phyloP scores from a whole-genome alignment of 2,888 invertebrate species.

The Nephrocerus scutellatus region DNA sequence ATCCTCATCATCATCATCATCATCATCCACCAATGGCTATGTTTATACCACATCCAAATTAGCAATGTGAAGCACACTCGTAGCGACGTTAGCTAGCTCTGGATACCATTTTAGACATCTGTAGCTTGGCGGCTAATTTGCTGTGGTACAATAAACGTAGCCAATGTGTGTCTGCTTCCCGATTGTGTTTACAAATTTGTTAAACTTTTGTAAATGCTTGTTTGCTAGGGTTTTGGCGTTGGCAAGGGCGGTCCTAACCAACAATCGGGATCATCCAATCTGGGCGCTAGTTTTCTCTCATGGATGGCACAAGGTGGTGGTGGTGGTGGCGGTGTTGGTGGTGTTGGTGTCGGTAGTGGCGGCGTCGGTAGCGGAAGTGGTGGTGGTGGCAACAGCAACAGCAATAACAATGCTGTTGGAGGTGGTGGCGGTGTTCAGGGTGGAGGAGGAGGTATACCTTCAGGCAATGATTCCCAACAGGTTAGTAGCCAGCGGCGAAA shows the following conservation, averaged over 20 bases:
- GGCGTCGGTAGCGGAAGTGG: constrained; percentile 26
- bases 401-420: constrained; percentile 31
- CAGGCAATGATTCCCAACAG: constrained; percentile 31
- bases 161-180: not conserved
- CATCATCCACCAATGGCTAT: too few relatives aligned
- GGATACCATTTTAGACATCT: not conserved
- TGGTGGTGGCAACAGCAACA: constrained; percentile 30
- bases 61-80: too few relatives aligned
- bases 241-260: constrained; percentile 46
- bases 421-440: constrained; percentile 27
- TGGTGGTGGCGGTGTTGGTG: constrained; percentile 29
- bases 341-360: too few relatives aligned
- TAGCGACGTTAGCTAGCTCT: too few relatives aligned
- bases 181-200: not conserved
- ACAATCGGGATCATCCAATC: constrained; percentile 40
- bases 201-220: not conserved
- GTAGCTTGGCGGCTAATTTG: not conserved
- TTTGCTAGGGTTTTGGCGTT: constrained; percentile 40
- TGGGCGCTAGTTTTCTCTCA: constrained; percentile 57
- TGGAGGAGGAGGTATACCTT: constrained; percentile 27
- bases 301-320: constrained; percentile 64
- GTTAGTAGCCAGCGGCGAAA: too few relatives aligned
- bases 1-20: too few relatives aligned
- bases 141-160: constrained; percentile 4
- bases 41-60: too few relatives aligned